These are phyloP conservation scores for Ophion slaviceki DNA, from an alignment of 2,888 invertebrate species.

Conservation along the genomic window DNA sequence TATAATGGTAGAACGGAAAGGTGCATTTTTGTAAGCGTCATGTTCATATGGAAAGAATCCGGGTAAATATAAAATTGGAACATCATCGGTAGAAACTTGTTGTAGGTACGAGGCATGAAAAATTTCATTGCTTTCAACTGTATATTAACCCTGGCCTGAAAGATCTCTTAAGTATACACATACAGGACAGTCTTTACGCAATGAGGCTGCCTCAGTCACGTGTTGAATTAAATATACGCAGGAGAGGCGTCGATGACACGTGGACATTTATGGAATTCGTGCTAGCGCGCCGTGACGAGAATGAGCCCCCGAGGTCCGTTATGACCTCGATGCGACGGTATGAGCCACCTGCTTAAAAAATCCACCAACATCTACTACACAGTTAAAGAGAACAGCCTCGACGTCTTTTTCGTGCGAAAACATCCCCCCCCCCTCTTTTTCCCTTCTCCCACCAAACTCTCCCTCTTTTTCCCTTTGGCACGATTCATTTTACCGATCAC, in stretches of 20 bases:
- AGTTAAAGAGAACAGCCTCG: conserved; percentile 16
- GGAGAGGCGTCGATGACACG: conserved; percentile 62
- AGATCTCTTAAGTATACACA: conserved; percentile 17
- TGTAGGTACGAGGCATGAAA: background rate
- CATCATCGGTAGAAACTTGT: background rate
- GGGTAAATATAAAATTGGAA: too few relatives aligned
- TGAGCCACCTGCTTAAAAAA: conserved; percentile 44
- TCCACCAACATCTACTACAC: conserved; percentile 24
- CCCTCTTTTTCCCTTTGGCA: background rate
- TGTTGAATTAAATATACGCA: conserved; percentile 52
- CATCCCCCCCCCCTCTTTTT: background rate
- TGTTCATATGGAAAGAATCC: too few relatives aligned
- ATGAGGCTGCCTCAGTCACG: conserved; percentile 24
- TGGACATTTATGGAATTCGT: conserved; percentile 63
- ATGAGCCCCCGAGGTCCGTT: conserved; percentile 59
- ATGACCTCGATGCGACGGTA: conserved; percentile 61
- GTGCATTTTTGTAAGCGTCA: too few relatives aligned
- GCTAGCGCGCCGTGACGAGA: conserved; percentile 44
- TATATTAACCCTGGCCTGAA: background rate
- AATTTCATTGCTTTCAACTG: background rate
- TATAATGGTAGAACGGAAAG: background rate
- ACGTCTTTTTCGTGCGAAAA: conserved; percentile 19
- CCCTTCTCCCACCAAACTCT: background rate
- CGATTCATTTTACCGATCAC: conserved; percentile 41
- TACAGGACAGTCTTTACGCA: background rate